A percentile compares a stretch with the other conserved stretches of the same genome.
Conservation (phyloP, 92 coral and sea anemone species). For the Palythoa heliodiscus region DNA sequence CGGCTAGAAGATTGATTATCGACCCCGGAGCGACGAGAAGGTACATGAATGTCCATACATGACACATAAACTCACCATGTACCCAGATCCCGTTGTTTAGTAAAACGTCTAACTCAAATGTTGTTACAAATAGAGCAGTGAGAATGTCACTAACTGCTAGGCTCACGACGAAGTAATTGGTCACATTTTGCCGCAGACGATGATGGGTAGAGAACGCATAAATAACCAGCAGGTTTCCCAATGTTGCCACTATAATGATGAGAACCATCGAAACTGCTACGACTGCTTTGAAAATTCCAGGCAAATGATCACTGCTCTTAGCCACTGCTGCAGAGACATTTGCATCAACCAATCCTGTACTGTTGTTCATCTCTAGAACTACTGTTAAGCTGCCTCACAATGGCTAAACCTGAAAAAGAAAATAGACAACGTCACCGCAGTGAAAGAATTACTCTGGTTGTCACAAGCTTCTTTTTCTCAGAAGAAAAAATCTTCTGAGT, state of each 20-base stretch:
- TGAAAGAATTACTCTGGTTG: too few species aligned
- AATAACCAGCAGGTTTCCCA: slow-evolving; percentile 68
- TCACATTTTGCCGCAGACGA: slow-evolving; percentile 69
- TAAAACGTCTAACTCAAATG: slow-evolving; percentile 57
- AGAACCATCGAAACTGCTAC: slow-evolving; percentile 35
- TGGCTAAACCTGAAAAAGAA: not conserved
- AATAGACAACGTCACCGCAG: not conserved
- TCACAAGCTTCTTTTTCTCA: too few species aligned
- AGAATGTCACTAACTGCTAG: slow-evolving; percentile 81
- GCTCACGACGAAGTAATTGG: slow-evolving; percentile 84
- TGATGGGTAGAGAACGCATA: slow-evolving; percentile 75
- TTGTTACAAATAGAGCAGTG: slow-evolving; percentile 63
- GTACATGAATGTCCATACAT: slow-evolving; percentile 72
- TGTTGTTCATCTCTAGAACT: slow-evolving; percentile 15
- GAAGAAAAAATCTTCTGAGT: too few species aligned
- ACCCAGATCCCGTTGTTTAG: slow-evolving; percentile 47
- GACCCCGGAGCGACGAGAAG: slow-evolving; percentile 79
- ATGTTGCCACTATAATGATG: slow-evolving; percentile 61
- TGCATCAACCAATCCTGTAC: slow-evolving; percentile 16
- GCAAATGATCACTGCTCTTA: not conserved
- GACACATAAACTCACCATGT: slow-evolving; percentile 73
- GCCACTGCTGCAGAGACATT: not conserved
- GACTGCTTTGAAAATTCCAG: slow-evolving; percentile 40
- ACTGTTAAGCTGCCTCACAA: not conserved
- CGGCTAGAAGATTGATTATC: slow-evolving; percentile 83